phyloP scores from a whole-genome alignment of 2,888 invertebrate genomes.

The Machimus rusticus region DNA sequence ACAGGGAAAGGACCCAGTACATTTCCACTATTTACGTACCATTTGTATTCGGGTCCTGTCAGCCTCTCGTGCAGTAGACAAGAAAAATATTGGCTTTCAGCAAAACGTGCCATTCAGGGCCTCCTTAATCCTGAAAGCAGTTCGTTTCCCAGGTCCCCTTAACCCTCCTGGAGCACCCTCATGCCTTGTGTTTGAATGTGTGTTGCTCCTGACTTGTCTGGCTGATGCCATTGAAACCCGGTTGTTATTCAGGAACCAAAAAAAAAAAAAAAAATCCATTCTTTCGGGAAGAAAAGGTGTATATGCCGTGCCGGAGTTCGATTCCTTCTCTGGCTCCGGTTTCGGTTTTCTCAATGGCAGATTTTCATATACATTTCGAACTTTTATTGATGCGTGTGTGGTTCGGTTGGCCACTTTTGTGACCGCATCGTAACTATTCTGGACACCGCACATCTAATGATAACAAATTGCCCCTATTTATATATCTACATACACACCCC shows the following conservation, averaged over 20 bases:
- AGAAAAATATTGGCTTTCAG: slow-evolving; percentile 40
- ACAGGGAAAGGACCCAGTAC: background rate
- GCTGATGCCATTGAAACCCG: background rate
- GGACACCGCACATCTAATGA: slow-evolving; percentile 24
- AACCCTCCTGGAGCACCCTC: background rate
- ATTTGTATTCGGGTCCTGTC: slow-evolving; percentile 38
- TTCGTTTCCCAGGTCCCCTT: background rate
- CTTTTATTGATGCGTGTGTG: slow-evolving; percentile 26
- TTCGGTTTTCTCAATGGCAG: background rate
- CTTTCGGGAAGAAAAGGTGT: background rate
- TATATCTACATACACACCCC: slow-evolving; percentile 3
- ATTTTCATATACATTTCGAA: slow-evolving; percentile 23
- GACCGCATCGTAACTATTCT: slow-evolving; percentile 22
- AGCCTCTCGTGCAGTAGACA: slow-evolving; percentile 33
- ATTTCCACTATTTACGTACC: slow-evolving; percentile 26
- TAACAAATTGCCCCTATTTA: slow-evolving; percentile 36
- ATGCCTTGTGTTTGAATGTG: background rate
- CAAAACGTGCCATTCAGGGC: slow-evolving; percentile 26
- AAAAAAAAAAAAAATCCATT: background rate
- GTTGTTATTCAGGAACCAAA: background rate
- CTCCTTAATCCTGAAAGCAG: background rate
- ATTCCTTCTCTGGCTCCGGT: too few relatives aligned
- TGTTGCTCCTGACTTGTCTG: background rate
- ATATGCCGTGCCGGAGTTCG: background rate
- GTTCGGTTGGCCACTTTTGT: background rate